Evolutionary conservation across 2,888 invertebrate genomes (phyloP).

Genomic region (Gryllus longicercus): DNA sequence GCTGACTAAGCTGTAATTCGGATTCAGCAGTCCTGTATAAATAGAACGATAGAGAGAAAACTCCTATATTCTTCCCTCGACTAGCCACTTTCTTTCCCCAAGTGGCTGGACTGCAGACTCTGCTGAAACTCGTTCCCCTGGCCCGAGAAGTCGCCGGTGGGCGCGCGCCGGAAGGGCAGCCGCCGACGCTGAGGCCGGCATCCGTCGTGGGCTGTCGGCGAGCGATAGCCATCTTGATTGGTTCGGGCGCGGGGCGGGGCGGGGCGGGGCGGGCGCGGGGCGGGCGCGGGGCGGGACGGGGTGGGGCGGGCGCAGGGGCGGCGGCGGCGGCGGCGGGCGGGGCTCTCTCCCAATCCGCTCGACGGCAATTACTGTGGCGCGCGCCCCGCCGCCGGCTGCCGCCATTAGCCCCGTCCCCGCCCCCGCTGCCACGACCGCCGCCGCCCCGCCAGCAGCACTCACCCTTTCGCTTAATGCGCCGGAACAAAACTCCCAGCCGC

Average conservation of each 20-base stretch:
- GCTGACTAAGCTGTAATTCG: too few species aligned
- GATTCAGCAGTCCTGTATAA: too few species aligned
- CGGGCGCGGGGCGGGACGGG: background rate
- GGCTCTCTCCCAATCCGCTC: background rate
- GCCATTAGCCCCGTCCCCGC: background rate
- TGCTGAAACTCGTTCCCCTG: background rate
- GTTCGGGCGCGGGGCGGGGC: background rate
- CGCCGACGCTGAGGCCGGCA: background rate
- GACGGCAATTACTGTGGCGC: conserved; percentile 1
- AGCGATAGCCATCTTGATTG: conserved; percentile 9
- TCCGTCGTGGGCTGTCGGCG: background rate
- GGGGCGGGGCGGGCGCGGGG: background rate
- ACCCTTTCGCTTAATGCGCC: too few species aligned
- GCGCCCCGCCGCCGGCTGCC: background rate
- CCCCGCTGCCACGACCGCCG: background rate
- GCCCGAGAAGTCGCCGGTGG: background rate
- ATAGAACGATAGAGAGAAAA: too few species aligned
- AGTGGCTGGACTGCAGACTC: background rate
- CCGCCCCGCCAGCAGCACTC: too few species aligned
- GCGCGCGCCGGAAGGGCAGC: background rate
- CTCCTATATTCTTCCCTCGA: too few species aligned
- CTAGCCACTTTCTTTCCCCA: too few species aligned
- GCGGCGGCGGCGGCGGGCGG: background rate
- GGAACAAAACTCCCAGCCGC: too few species aligned
- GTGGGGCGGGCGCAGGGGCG: background rate